Conservation (phyloP, 1,140 invertebrate species). For the Drosophila neocordata region DNA sequence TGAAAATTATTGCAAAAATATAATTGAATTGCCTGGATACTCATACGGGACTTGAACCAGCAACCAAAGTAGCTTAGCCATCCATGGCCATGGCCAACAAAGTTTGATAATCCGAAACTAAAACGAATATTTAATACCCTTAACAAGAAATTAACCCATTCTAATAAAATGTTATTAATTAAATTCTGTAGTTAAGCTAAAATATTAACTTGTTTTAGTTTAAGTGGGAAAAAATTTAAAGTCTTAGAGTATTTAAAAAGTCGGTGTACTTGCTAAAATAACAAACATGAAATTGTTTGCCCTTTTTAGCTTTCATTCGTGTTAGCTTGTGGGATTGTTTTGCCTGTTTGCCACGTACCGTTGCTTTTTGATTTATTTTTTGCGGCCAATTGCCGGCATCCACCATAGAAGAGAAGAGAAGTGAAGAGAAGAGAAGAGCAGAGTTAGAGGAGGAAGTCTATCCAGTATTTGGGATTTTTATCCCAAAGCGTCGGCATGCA, state of each 20-base stretch:
- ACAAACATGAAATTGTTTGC: conserved; percentile 36
- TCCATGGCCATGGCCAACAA: conserved; percentile 10
- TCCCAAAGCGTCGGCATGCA: conserved; percentile 12
- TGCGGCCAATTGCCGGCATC: conserved; percentile 36
- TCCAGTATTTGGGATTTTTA: conserved; percentile 25
- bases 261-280: neutral
- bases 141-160: too few species aligned
- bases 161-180: too few species aligned
- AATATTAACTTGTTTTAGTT: too few species aligned
- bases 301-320: conserved; percentile 17
- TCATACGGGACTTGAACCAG: conserved; percentile 33
- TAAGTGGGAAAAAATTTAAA: too few species aligned
- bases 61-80: neutral
- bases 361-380: conserved; percentile 71
- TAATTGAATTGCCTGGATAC: conserved; percentile 74
- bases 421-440: too few species aligned
- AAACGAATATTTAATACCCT: neutral
- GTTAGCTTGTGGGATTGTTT: conserved; percentile 43
- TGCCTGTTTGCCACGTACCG: conserved; percentile 31
- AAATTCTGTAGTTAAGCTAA: too few species aligned
- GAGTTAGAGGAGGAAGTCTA: conserved; percentile 15
- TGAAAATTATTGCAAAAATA: conserved; percentile 82
- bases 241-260: neutral
- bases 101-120: conserved; percentile 13
- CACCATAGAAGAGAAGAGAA: neutral